phyloP scores from a whole-genome alignment of 1,140 invertebrate genomes.

The Lysiphlebus fabarum region DNA sequence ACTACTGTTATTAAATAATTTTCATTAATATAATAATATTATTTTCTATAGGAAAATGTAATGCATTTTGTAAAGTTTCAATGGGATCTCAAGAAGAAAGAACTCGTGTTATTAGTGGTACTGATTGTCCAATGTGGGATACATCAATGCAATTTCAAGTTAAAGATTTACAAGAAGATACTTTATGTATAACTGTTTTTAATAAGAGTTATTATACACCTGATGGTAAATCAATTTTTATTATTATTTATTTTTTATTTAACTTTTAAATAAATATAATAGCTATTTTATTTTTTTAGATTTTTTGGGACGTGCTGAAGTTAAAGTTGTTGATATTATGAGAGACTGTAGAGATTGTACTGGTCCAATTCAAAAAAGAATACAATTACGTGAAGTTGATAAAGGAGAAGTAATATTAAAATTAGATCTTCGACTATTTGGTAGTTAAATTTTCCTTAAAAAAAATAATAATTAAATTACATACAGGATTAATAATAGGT shows the following conservation, averaged over 20 bases:
- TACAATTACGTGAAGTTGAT: slow-evolving; percentile 71
- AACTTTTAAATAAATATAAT: slow-evolving; percentile 13
- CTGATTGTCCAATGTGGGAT: slow-evolving; percentile 69
- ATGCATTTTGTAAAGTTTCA: slow-evolving; percentile 76
- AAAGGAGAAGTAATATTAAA: slow-evolving; percentile 71
- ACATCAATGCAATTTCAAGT: slow-evolving; percentile 81
- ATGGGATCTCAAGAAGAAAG: slow-evolving; percentile 74
- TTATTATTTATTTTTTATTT: slow-evolving; percentile 28
- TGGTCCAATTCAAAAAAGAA: slow-evolving; percentile 68
- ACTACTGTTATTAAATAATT: neutral
- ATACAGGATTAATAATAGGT: too few relatives aligned
- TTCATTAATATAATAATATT: slow-evolving; percentile 26
- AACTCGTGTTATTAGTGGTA: slow-evolving; percentile 63
- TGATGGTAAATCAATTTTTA: slow-evolving; percentile 60
- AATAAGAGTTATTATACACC: slow-evolving; percentile 76
- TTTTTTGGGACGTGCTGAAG: slow-evolving; percentile 74
- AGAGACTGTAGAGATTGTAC: slow-evolving; percentile 60
- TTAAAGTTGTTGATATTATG: slow-evolving; percentile 67
- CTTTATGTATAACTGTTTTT: slow-evolving; percentile 74
- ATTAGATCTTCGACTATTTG: slow-evolving; percentile 71
- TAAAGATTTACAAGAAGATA: slow-evolving; percentile 70
- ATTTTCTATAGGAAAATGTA: slow-evolving; percentile 47
- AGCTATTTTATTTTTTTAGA: slow-evolving; percentile 53
- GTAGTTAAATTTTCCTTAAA: slow-evolving; percentile 13
- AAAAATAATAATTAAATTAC: neutral